These are phyloP conservation scores for Ctenodactylus gundi DNA, from an alignment of 2,113 vertebrate species.

Conservation along the genomic window DNA sequence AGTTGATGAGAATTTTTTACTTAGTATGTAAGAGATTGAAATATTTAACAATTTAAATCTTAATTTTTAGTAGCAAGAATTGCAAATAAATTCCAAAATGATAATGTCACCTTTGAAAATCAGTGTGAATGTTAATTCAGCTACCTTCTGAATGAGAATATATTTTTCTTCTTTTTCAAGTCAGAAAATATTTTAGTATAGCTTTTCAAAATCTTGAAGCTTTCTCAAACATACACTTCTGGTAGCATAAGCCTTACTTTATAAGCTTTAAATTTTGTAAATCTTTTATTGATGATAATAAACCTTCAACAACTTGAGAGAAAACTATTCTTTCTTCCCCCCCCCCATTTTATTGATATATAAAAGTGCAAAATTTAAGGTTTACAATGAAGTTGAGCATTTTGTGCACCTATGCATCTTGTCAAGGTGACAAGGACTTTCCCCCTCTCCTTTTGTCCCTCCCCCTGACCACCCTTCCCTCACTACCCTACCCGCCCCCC, in stretches of 20 bases:
- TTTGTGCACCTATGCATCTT: too few relatives aligned
- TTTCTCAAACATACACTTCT: not conserved
- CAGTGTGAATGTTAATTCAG: not conserved
- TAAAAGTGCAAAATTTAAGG: too few relatives aligned
- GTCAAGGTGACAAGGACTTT: too few relatives aligned
- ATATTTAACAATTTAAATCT: slow-evolving; percentile 33
- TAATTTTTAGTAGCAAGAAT: not conserved
- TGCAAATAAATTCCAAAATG: slow-evolving; percentile 26
- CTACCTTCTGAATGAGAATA: not conserved
- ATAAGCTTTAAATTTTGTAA: slow-evolving; percentile 30
- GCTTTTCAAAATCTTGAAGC: not conserved
- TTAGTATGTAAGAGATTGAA: not conserved
- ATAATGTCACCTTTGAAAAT: not conserved
- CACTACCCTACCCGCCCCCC: too few relatives aligned
- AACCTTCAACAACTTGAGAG: slow-evolving; percentile 1
- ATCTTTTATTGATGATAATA: not conserved
- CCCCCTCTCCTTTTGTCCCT: too few relatives aligned
- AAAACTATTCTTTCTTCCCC: not conserved
- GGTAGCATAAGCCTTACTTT: not conserved
- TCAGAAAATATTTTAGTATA: not conserved
- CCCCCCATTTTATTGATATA: too few relatives aligned
- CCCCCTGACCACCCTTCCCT: too few relatives aligned
- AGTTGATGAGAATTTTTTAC: not conserved
- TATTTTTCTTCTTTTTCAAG: slow-evolving; percentile 22
- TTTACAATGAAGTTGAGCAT: too few relatives aligned